Conservation (phyloP, 2,797 vertebrate species). For the Huso huso region DNA sequence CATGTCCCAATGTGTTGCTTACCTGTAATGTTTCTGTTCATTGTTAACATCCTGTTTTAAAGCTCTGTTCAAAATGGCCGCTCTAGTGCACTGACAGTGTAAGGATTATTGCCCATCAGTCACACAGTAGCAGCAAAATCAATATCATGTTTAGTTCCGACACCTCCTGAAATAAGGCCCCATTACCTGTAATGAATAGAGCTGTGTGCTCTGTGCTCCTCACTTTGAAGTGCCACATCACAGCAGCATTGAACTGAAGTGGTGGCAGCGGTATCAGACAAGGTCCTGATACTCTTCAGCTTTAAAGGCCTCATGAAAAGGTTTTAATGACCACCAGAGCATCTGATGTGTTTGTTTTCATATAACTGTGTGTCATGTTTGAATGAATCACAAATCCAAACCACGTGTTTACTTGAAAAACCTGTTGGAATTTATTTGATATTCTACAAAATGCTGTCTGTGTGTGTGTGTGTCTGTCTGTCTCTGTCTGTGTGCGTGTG, state of each 20-base stretch:
- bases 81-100: too few relatives aligned
- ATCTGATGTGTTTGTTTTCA: not conserved
- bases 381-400: not conserved
- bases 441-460: not conserved
- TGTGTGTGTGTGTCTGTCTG: not conserved
- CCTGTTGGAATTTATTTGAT: not conserved
- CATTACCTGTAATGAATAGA: not conserved
- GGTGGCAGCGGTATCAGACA: not conserved
- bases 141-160: not conserved
- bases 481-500: not conserved
- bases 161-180: not conserved
- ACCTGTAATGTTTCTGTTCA: too few relatives aligned
- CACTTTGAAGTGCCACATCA: not conserved
- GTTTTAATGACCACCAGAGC: not conserved
- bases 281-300: slow-evolving; percentile 3
- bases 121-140: too few relatives aligned
- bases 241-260: not conserved
- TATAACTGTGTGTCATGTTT: not conserved
- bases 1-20: too few relatives aligned
- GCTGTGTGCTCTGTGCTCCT: not conserved
- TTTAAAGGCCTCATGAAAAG: not conserved
- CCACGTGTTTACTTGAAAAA: not conserved
- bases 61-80: too few relatives aligned
- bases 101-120: too few relatives aligned
- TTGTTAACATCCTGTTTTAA: too few relatives aligned